Conservation (phyloP, 2,888 invertebrate genomes). For the Caenorhabditis sp. region DNA sequence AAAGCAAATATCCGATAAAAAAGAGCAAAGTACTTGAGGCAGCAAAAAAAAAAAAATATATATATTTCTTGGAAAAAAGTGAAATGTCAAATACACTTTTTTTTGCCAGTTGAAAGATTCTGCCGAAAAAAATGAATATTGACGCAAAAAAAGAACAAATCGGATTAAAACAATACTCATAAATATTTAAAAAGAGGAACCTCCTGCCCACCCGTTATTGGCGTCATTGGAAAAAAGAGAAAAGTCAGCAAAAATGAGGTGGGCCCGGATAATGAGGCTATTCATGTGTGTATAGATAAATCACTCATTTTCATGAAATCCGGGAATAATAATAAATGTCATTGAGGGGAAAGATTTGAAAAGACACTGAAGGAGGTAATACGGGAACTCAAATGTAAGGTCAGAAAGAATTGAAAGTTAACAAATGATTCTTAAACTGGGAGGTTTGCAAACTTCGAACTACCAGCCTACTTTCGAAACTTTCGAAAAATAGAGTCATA, state of each 20-base stretch:
- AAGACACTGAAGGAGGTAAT: too few species aligned
- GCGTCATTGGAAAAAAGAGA: slow-evolving; percentile 5
- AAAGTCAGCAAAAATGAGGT: background rate
- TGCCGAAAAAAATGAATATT: background rate
- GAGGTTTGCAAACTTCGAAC: too few species aligned
- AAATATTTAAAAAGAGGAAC: background rate
- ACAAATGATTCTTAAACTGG: too few species aligned
- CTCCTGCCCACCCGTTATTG: background rate
- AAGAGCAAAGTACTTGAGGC: slow-evolving; percentile 2
- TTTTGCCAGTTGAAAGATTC: background rate
- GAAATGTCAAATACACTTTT: slow-evolving; percentile 1
- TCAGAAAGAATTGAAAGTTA: too few species aligned
- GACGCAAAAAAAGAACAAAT: slow-evolving; percentile 3
- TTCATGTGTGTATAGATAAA: background rate
- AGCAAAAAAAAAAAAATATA: too few species aligned
- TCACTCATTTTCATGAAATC: too few species aligned
- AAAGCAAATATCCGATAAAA: slow-evolving; percentile 4
- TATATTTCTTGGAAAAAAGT: slow-evolving; percentile 1
- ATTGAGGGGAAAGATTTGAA: too few species aligned
- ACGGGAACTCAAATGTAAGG: too few species aligned
- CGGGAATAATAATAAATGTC: too few species aligned
- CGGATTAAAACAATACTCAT: background rate
- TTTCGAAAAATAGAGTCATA: too few species aligned
- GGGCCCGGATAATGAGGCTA: background rate
- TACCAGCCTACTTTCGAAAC: too few species aligned